Base-by-base conservation (phyloP, 2,888 invertebrate species). In the Molanna angustata region DNA sequence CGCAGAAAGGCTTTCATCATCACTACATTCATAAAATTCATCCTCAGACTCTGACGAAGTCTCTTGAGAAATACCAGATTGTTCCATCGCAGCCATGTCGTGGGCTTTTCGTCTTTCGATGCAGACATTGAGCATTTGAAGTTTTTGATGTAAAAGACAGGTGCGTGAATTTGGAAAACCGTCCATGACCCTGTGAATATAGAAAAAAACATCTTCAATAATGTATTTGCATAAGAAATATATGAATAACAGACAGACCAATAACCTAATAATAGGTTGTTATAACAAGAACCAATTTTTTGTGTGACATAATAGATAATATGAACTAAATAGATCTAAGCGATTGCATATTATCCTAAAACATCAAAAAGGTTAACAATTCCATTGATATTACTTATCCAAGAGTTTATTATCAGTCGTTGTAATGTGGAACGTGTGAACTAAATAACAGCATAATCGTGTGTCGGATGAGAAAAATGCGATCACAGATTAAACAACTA, bases 71-170 rank as follows among this genome's bases (percentile, higher is more conserved):
- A 64, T 64, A 44, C 57, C 61, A 0, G 72, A 70, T 19, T 72
- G 70, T 61, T 71, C 68, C 33, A 65, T 66, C 16, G 66, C 64
- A 13, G 66, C 69, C 50, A 71, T 69, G 61, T 82, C 82, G 32
- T 72, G 76, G 63, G 70, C 66, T 45, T 77, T 76, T 60, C 80
- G 79, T 41, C 86, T 78, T 56, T 80, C 81, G 61, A 90, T 85
- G 69, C 90, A 90, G 65, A 88, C 84, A 65, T 90, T 90, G 32
- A 90, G 71, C 76, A 90, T 83, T 74, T 94, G 95, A 35, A 99
- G 79, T 69, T 98, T 98, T 72, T 99, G 96, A 71, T 97, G 90
- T 11, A 99, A 77, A 37, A 97, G 78, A 67, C 95, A 94, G 4
- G 91, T 89, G 53, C 91, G 84, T 35, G 90, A 85, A 69, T 95